Evolutionary conservation across 1,140 invertebrate genomes (phyloP).

Genomic region (Conus ventricosus): DNA sequence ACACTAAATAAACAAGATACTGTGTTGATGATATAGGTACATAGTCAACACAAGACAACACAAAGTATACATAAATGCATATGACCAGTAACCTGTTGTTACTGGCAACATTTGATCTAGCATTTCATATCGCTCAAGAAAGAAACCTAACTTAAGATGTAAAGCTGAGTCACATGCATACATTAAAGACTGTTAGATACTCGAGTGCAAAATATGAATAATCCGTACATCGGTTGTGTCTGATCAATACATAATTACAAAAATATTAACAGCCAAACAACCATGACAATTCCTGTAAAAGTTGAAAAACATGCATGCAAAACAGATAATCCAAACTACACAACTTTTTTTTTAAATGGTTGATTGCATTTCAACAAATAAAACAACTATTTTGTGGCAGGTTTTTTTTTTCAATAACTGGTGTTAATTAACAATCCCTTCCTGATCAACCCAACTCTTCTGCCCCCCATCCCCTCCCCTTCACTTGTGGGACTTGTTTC

Average conservation of each 20-base stretch:
- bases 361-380: no score
- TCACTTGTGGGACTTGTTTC: no score
- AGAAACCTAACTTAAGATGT: background rate
- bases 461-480: no score
- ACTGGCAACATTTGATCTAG: background rate
- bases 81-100: background rate
- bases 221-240: background rate
- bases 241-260: background rate
- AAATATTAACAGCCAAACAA: background rate
- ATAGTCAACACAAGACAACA: background rate
- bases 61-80: background rate
- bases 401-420: no score
- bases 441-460: no score
- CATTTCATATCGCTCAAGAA: background rate
- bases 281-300: background rate
- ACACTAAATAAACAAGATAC: conserved; percentile 5
- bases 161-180: background rate
- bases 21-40: background rate
- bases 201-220: background rate
- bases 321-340: no score
- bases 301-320: no score
- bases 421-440: no score
- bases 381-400: no score
- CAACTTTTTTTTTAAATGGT: no score
- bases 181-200: background rate